Evolutionary conservation across 1,140 invertebrate species (phyloP), one percentile per base, ranked within the genome.

Genomic region (Listronotus oregonensis): DNA sequence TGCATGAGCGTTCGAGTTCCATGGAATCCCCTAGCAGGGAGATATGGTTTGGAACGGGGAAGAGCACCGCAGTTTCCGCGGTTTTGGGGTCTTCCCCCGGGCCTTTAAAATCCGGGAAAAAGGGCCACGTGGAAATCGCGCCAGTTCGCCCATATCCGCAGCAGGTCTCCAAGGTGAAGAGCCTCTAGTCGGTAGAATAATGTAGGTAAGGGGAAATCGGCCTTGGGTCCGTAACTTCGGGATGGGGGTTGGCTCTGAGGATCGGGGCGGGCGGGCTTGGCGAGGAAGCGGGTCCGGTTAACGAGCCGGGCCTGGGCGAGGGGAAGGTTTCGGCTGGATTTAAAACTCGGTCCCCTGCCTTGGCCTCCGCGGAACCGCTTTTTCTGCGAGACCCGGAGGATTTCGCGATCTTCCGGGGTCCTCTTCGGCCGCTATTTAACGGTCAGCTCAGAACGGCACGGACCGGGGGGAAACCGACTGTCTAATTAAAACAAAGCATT

Each of bases 401-500:
- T 51, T 31, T 37, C 11, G 11, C 49, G 49, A 21, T 14, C 10
- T 39, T 69, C 42, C 56, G 66, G 57, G 63, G 52, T 64, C 77
- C 75, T 80, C 78, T 81, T 78, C 79, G 83, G 80, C 82, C 80
- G 79, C 81, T 85, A 83, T 82, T 83, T 71, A 89, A 87, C 87
- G 83, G 82, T 84, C 85, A 84, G 81, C 86, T 89, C 87, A 89
- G 88, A 90, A 90, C 88, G 89, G 88, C 85, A 87, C 87, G 86
- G 87, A 90, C 88, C 81, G 83, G 84, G 21, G n/a, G 84, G 85
- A 87, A 87, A 88, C 86, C 85, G 85, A 89, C 87, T 89, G 87
- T 88, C 85, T 90, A 90, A 90, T 91, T 90, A 90, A 91, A 91
- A 90, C 89, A 90, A 88, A 91, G 89, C 88, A 90, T 90, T 89